These are phyloP conservation scores for Picathartes gymnocephalus DNA, from an alignment of 2,113 vertebrate species.

Conservation along the genomic window DNA sequence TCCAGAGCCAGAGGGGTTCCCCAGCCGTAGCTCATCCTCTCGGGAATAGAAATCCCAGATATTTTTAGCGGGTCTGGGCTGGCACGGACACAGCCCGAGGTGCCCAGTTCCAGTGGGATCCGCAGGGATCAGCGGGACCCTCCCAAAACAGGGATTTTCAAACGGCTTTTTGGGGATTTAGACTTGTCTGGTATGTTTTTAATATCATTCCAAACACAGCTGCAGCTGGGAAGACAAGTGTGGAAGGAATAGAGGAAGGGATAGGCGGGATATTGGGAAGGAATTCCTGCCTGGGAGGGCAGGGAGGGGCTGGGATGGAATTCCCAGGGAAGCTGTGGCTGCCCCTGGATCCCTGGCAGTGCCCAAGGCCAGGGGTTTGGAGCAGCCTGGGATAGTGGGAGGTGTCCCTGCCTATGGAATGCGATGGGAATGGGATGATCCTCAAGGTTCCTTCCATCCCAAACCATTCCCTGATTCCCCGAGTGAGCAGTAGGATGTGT, in stretches of 20 bases:
- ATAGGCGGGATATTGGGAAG: background rate
- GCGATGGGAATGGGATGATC: background rate
- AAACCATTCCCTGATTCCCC: background rate
- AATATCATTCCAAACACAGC: background rate
- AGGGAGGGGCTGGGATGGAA: fast-evolving
- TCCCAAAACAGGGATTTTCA: conserved; percentile 9
- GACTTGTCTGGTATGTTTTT: background rate
- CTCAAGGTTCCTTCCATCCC: background rate
- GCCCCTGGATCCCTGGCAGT: background rate
- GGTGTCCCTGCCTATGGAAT: background rate
- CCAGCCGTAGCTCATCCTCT: background rate
- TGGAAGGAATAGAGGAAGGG: background rate
- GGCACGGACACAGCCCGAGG: background rate
- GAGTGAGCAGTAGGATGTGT: too few relatives aligned
- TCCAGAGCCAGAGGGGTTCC: background rate
- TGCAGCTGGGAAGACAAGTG: background rate
- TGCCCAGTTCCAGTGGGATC: background rate
- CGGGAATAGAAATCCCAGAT: background rate
- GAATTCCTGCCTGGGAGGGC: background rate
- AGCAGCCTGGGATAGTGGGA: background rate
- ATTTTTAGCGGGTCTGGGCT: background rate
- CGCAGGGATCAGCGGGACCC: background rate
- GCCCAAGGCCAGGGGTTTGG: background rate
- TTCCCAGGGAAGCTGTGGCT: background rate
- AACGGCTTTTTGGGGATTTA: background rate